Evolutionary conservation across 2,113 vertebrate genomes (phyloP), one percentile per base, ranked within the genome.

Genomic region (Microtus montanus): DNA sequence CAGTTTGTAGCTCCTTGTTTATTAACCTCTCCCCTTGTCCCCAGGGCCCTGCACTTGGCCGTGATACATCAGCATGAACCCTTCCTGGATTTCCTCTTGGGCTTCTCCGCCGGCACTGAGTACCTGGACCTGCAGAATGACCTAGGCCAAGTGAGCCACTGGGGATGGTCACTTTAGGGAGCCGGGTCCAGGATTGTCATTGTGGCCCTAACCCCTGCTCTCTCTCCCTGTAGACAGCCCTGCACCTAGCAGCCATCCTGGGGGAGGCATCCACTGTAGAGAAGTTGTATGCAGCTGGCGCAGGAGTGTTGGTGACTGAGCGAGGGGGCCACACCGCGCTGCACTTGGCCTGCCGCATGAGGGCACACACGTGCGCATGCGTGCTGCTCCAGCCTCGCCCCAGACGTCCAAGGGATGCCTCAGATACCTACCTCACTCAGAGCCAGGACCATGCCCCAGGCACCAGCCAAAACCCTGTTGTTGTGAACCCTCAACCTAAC

Each of bases 101-200:
- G 98, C 49, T 98, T 98, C 35, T 97, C 98, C 0, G 97, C 92
- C 0, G 98, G 97, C 61, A 98, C 97, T 0, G 98, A 98, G 10
- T 99, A 98, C 97, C 96, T 99, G 84, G 98, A 99, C 92, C 97
- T 98, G 63, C 98, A 99, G 97, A 99, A 99, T n/a, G 98, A 99
- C 94, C 96, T 98, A 73, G 98, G 98, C 24, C 99, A 99, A 98
- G 99, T 99, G 92, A 96, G 90, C 86, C 33, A 2, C 58, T 5
- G 10, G 74, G 90, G 64, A 38, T 1, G 12, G 61, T 6, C 0
- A 24, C 71, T 2, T 0, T 4, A 26, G 33, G 71, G 78, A 49
- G 19, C 19, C n/a, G 13, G 87, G 84, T 22, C 63, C 2, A 2
- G 78, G n/a, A 8, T 78, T 44, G 78, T 49, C 52, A 2, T 15